Base-by-base conservation (phyloP, 2,113 vertebrate species). In the Amphilophus citrinellus region DNA sequence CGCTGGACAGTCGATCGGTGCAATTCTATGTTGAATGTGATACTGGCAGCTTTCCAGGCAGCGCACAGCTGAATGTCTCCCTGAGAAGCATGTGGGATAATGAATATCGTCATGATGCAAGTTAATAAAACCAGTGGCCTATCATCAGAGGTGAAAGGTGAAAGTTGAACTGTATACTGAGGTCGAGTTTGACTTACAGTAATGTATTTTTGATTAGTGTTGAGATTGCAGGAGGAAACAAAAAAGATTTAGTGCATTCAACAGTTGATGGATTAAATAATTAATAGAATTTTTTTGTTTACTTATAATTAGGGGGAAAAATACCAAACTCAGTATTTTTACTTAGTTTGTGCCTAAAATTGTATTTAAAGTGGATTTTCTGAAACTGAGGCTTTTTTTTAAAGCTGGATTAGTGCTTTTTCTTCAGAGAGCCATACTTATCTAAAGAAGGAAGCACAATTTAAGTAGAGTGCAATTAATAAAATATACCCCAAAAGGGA, bases 381-480 rank as follows among this genome's bases (percentile, higher is more conserved):
- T 85, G 7, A 71, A 61, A 80, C 20, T 10, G 15, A 77, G 68
- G 35, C 59, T 59, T 20, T 61, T 17, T 61, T 75, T 65, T 77
- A 11, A 35, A 71, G 7, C 78, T 61, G 68, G 62, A 88, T 91
- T 85, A 88, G 32, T 20, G 32, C 68, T 89, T 85, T 85, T 84
- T 42, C n/a, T 39, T 24, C 14, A 6, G 61, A 84, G 62, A 61
- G 62, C 80, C 78, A 88, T 75, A 63, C 87, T 90, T 86, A 83
- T 84, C 66, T 30, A 59, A 61, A 39, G 22, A 84, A 73, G 84
- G 53, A 87, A 82, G 84, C 66, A 80, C 42, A 42, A 30, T 76
- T 82, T 63, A 47, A 85, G 79, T 88, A 63, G 80, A 91, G 68
- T 73, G 14, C 61, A 86, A 86, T 89, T 89, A 85, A 87, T 75